Evolutionary conservation across 2,113 vertebrate species (phyloP), one percentile per base, ranked within the genome.

Genomic region (Phaethornis superciliosus): DNA sequence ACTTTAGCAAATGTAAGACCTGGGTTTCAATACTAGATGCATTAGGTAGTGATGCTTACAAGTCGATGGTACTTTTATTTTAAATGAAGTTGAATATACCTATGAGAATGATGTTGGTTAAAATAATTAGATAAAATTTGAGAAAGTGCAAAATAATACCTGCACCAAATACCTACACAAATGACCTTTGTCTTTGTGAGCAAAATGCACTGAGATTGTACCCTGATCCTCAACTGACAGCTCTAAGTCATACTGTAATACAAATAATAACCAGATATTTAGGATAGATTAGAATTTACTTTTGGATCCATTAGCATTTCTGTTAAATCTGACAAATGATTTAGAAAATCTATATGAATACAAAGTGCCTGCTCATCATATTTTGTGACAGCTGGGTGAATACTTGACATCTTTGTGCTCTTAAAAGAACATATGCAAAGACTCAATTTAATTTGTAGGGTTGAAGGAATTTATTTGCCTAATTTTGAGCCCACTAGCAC

Each of bases 391-490:
- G 92, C 87, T 93, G 95, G 82, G 74, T 93, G 94, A 96, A 80
- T 93, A 88, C 95, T 97, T 96, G 92, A 96, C 91, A 93, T 94
- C 94, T 96, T 93, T 95, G 64, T 91, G 90, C 95, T 97, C 94
- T 96, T 97, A 93, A 93, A 96, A 96, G 91, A 96, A 96, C 88
- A 82, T 92, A 95, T 93, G 93, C 92, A 77, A 94, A 94, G 95
- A 80, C 71, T 96, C 85, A 94, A 89, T 95, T 95, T 96, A 94
- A 97, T 96, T 93, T 96, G 90, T 96, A 94, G 83, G 68, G 83
- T 95, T 96, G 89, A 93, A 85, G 94, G 89, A 96, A 95, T 96
- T 89, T 96, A 95, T 95, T 95, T 96, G 85, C 93, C 90, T 97
- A 94, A 96, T 95, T 96, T 91, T 94, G 85, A 96, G 86, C 94